phyloP scores from a whole-genome alignment of 2,797 vertebrate genomes.

The Chaetodon trifasciatus region DNA sequence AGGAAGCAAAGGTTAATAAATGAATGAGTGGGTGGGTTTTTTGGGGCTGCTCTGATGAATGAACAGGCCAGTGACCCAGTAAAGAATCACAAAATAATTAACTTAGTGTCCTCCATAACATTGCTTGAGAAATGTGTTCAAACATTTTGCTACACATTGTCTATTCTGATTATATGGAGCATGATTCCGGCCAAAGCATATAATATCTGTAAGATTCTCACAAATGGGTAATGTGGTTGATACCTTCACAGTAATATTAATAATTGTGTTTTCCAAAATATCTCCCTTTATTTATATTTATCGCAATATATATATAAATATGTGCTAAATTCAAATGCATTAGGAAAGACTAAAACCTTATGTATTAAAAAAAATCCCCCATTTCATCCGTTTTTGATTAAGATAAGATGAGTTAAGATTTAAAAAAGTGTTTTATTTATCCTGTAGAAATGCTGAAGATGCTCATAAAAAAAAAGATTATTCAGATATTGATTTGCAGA shows the following conservation, averaged over 20 bases:
- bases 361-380: neutral
- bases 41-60: neutral
- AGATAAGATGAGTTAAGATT: neutral
- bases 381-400: neutral
- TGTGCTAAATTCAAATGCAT: neutral
- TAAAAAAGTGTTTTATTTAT: neutral
- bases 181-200: neutral
- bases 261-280: neutral
- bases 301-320: neutral
- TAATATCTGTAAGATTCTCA: neutral
- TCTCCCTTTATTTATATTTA: neutral
- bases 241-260: neutral
- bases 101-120: neutral
- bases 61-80: neutral
- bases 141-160: neutral
- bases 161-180: neutral
- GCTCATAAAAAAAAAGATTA: neutral
- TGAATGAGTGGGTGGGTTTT: neutral
- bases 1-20: conserved; percentile 1
- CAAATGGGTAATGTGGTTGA: neutral
- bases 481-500: neutral
- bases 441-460: neutral
- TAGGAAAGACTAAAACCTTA: neutral
- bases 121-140: neutral
- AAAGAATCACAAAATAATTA: neutral